phyloP scores from a whole-genome alignment of 2,113 vertebrate genomes.

The Eulacestoma nigropectus region DNA sequence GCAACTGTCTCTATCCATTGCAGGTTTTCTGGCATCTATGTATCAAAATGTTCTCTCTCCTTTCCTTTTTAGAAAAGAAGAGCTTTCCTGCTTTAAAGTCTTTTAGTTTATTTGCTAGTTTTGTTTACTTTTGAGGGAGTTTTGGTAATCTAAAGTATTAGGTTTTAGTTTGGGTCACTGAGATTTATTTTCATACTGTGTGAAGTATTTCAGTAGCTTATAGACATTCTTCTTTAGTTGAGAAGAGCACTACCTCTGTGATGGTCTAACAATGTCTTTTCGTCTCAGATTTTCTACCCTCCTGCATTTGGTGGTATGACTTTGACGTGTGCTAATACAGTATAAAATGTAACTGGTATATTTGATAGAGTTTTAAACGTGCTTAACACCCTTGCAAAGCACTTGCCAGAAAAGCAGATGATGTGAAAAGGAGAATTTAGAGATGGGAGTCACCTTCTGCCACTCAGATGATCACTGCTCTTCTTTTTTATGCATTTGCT shows the following conservation, averaged over 20 bases:
- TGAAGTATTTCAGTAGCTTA: background rate
- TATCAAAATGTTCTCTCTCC: background rate
- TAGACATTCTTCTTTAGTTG: background rate
- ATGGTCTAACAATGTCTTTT: background rate
- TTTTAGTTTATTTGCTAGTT: background rate
- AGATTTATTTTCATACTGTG: background rate
- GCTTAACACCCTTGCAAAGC: fast-evolving
- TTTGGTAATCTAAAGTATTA: background rate
- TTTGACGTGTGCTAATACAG: background rate
- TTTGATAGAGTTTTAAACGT: background rate
- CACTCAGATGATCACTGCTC: background rate
- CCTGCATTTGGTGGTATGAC: background rate
- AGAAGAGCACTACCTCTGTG: background rate
- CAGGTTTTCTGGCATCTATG: background rate
- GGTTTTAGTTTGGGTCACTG: background rate
- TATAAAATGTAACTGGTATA: background rate
- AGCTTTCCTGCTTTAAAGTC: background rate
- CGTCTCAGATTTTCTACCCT: background rate
- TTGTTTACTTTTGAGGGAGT: background rate
- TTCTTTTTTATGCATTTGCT: constrained; percentile 29
- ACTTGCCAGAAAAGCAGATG: background rate
- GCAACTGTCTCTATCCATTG: background rate
- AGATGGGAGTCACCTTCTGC: background rate
- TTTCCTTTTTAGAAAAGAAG: background rate
- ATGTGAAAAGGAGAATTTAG: background rate